Percentiles rank a stretch among this genome's conserved stretches.
Evolutionary conservation across 1,140 invertebrate genomes (phyloP).

Genomic region (Bombyx mandarina): DNA sequence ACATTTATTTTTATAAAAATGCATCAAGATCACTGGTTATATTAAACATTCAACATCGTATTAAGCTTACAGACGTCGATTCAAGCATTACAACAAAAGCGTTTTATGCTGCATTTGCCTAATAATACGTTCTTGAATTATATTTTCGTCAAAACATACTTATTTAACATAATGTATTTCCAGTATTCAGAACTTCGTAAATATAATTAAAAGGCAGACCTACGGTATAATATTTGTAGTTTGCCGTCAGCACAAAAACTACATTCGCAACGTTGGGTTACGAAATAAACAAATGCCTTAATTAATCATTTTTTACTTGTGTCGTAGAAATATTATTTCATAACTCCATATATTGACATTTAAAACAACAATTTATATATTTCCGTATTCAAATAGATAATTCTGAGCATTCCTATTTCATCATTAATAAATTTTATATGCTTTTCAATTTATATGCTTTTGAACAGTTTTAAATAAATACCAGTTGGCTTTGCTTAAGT

Average conservation of each 20-base stretch:
- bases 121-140: neutral
- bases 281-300: neutral
- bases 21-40: conserved; percentile 20
- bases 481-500: no score
- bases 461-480: no score
- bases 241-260: neutral
- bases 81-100: conserved; percentile 16
- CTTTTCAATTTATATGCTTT: no score
- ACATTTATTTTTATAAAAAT: conserved; percentile 65
- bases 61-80: conserved; percentile 16
- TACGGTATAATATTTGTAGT: neutral
- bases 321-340: neutral
- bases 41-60: conserved; percentile 4
- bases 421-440: no score
- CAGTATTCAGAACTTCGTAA: neutral
- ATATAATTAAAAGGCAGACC: neutral
- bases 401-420: no score
- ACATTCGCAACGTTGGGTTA: neutral
- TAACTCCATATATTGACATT: no score
- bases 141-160: neutral
- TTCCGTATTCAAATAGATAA: no score
- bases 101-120: neutral
- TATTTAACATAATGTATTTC: neutral
- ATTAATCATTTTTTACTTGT: neutral
- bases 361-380: no score